These are phyloP conservation scores for Acipenser transmontanus DNA, from an alignment of 2,797 vertebrate species.

Conservation along the genomic window DNA sequence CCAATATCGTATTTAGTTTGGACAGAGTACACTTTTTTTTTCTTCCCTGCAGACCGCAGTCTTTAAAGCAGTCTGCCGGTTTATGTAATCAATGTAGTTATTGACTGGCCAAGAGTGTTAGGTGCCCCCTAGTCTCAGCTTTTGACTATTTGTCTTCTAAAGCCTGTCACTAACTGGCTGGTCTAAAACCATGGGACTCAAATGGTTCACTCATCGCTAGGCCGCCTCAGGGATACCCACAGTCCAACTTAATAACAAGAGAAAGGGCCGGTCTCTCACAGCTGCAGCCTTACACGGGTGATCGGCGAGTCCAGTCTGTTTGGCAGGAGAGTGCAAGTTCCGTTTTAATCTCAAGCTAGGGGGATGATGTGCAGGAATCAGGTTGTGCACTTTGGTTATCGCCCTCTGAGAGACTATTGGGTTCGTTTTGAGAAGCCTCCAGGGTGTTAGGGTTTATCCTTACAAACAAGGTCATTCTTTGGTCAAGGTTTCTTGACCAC, in stretches of 20 bases:
- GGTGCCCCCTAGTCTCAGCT: no score
- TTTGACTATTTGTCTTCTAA: not conserved
- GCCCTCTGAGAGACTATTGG: conserved; percentile 14
- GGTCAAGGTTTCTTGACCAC: conserved; percentile 23
- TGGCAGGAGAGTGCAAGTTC: not conserved
- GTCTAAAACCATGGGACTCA: no score
- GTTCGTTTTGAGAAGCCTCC: conserved; percentile 18
- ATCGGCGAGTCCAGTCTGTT: not conserved
- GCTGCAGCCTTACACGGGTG: conserved; percentile 1
- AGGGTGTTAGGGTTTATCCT: conserved; percentile 13
- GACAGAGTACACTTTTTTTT: no score
- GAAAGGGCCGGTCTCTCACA: conserved; percentile 1
- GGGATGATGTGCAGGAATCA: not conserved
- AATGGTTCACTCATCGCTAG: not conserved
- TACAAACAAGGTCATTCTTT: conserved; percentile 17
- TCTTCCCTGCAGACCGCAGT: not conserved
- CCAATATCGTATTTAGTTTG: no score
- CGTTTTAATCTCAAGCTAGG: conserved; percentile 3
- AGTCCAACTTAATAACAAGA: conserved; percentile 13
- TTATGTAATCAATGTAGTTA: not conserved
- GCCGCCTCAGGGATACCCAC: conserved; percentile 2
- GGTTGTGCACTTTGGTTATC: not conserved
- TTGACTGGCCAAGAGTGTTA: no score
- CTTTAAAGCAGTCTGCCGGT: not conserved
- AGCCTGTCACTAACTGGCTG: not conserved